A percentile compares a stretch with the other conserved stretches of the same genome.
These are phyloP conservation scores for Columba janthina DNA, from an alignment of 2,113 vertebrate species.

Conservation along the genomic window DNA sequence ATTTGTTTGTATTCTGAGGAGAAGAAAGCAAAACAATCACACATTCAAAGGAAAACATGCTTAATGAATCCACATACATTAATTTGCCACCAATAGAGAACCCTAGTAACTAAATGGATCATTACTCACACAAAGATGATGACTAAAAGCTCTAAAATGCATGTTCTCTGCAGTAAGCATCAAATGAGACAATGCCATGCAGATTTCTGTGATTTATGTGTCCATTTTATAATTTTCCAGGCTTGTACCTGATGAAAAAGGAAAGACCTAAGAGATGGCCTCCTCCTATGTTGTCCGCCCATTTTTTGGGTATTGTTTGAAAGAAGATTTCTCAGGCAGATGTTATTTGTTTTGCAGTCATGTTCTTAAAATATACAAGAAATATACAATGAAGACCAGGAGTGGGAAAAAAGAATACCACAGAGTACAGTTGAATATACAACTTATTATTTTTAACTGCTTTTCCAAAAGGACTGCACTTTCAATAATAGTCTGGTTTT, in stretches of 20 bases:
- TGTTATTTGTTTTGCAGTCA: neutral
- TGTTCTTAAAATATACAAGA: neutral
- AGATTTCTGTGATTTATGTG: neutral
- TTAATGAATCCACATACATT: neutral
- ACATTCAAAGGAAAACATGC: neutral
- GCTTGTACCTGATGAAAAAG: neutral
- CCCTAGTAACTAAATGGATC: neutral
- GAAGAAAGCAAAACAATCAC: neutral
- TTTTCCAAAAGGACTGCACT: neutral
- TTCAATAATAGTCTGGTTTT: constrained; percentile 18
- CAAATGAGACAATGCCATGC: neutral
- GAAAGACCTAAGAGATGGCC: neutral
- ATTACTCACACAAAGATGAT: neutral
- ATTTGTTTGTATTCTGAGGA: neutral
- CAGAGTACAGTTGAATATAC: neutral
- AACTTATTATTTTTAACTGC: constrained; percentile 8
- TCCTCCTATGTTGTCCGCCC: neutral
- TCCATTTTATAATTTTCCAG: neutral
- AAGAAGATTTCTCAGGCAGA: neutral
- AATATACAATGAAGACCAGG: neutral
- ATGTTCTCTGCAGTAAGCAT: neutral
- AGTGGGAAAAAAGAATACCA: neutral
- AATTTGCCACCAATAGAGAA: neutral
- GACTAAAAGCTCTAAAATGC: neutral
- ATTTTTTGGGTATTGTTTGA: neutral